phyloP scores from a whole-genome alignment of 2,888 invertebrate species.

The Trachelus tabidus region DNA sequence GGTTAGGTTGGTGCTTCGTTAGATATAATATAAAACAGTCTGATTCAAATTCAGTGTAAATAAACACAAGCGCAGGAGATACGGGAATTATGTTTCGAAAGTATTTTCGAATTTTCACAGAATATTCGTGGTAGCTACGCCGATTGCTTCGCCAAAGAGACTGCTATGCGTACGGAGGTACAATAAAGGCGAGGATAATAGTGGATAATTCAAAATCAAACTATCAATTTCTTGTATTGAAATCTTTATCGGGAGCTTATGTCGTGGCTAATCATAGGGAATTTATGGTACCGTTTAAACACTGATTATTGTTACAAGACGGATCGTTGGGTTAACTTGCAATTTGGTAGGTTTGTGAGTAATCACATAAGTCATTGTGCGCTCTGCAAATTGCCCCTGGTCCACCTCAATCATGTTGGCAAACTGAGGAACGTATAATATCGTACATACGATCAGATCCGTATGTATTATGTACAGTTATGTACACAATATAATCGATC shows the following conservation, averaged over 20 bases:
- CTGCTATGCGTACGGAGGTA: too few species aligned
- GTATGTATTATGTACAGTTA: not conserved
- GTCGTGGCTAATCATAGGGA: not conserved
- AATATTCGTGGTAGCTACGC: not conserved
- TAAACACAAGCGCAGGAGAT: not conserved
- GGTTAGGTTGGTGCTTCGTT: not conserved
- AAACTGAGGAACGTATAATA: not conserved
- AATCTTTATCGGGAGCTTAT: not conserved
- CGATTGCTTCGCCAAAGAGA: too few species aligned
- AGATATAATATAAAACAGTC: not conserved
- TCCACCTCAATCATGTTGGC: not conserved
- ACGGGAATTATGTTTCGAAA: not conserved
- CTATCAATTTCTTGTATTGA: not conserved
- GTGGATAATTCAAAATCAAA: not conserved
- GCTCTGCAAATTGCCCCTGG: not conserved
- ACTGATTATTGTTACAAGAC: not conserved
- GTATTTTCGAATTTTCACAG: not conserved
- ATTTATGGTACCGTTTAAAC: not conserved
- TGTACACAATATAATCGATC: not conserved
- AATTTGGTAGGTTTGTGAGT: not conserved
- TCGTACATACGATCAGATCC: not conserved
- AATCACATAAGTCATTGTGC: not conserved
- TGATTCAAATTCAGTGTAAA: not conserved
- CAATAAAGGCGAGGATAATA: not conserved
- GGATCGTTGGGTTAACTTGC: not conserved